Conservation (phyloP, 2,797 vertebrate species). For the Tadarida brasiliensis region DNA sequence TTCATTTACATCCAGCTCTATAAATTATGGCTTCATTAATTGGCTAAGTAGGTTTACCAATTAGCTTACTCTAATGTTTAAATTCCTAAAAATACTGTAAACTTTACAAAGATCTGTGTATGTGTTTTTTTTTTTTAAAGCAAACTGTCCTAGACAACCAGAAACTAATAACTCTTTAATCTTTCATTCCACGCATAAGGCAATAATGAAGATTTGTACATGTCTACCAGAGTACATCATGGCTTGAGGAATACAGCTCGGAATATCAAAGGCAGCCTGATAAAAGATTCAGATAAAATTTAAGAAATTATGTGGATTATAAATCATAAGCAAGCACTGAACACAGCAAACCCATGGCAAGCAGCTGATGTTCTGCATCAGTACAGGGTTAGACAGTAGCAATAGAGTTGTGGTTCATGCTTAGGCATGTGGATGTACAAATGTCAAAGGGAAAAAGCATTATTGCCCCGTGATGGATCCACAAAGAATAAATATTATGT, state of each 20-base stretch:
- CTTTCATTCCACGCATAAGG: conserved; percentile 56
- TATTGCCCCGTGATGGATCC: neutral
- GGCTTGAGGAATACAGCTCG: conserved; percentile 61
- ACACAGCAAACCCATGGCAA: conserved; percentile 22
- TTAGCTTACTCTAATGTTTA: neutral
- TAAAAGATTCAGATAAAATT: conserved; percentile 68
- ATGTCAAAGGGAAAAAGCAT: neutral
- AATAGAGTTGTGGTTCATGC: neutral
- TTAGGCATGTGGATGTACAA: neutral
- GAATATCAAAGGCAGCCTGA: conserved; percentile 59
- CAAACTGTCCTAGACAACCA: neutral
- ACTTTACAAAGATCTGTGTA: neutral
- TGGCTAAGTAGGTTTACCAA: neutral
- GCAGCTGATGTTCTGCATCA: conserved; percentile 1
- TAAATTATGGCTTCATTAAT: neutral
- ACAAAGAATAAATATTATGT: neutral
- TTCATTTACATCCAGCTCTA: neutral
- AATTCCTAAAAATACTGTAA: conserved; percentile 2
- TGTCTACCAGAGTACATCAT: conserved; percentile 48
- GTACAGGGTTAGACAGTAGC: neutral
- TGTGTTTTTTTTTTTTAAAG: conserved; percentile 22
- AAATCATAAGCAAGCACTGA: conserved; percentile 75
- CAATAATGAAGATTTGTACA: conserved; percentile 76
- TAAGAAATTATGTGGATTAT: conserved; percentile 68
- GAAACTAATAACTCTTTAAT: conserved; percentile 67